A percentile compares a stretch with the other conserved stretches of the same genome.
Conservation (phyloP, 2,888 invertebrate species). For the Meteorus cinctellus region DNA sequence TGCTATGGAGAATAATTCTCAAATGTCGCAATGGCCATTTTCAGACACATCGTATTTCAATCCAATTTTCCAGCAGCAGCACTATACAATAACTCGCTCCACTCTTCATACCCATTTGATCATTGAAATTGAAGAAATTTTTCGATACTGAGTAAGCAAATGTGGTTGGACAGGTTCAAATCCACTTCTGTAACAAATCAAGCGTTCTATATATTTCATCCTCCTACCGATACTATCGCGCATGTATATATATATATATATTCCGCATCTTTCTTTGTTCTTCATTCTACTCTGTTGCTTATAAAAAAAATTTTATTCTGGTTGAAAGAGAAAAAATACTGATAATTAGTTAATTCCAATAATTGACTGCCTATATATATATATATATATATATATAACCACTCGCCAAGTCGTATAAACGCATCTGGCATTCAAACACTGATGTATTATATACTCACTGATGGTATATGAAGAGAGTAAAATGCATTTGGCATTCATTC, state of each 20-base stretch:
- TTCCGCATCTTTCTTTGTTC: background rate
- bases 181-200: no score
- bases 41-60: no score
- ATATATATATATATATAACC: slow-evolving; percentile 36
- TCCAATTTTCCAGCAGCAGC: no score
- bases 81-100: no score
- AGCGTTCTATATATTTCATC: no score
- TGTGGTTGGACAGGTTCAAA: no score
- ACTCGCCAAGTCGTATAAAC: slow-evolving; percentile 56
- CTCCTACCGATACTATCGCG: no score
- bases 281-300: background rate
- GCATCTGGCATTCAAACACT: slow-evolving; percentile 63
- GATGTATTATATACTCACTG: slow-evolving; percentile 21
- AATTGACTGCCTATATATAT: slow-evolving; percentile 67
- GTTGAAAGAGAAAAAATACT: slow-evolving; percentile 55
- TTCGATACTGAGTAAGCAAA: no score
- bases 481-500: slow-evolving; percentile 11
- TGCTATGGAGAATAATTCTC: no score
- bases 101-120: no score
- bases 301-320: background rate
- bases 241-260: background rate
- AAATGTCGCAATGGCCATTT: no score
- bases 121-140: no score
- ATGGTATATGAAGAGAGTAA: slow-evolving; percentile 23
- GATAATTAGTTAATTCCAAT: slow-evolving; percentile 73